Evolutionary conservation across 2,113 vertebrate genomes (phyloP), one percentile per base, ranked within the genome.

Genomic region (Syngnathus scovelli): DNA sequence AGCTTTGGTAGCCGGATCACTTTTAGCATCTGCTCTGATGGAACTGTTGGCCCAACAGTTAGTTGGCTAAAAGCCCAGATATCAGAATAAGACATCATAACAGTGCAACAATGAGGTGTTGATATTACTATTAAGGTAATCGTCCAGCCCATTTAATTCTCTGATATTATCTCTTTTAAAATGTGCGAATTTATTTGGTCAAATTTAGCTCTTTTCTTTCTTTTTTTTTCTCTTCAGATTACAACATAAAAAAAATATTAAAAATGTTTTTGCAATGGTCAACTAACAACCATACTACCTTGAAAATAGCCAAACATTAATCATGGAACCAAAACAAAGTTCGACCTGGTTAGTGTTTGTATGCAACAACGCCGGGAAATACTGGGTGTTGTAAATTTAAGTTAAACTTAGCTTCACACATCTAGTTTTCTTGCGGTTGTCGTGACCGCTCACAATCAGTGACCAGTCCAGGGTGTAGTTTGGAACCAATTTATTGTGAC

Each of bases 61-160:
- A 64, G 56, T 70, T 80, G 77, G 75, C 68, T 55, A n/a, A 33
- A 75, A 49, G 63, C 77, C 75, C 70, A 76, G 66, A 76, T 74
- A 54, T 52, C 41, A 7, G 46, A 58, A 23, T 37, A 9, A 33
- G 27, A 33, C 3, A 33, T 33, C 27, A 33, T 33, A 33, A 33
- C 27, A 33, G 3, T 33, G 27, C 27, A 33, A 33, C 27, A 33
- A 33, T 33, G 27, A 33, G 27, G 27, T 33, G 27, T 33, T 33
- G 27, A 33, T 33, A 33, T 33, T 33, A 33, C 27, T 33, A 33
- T 33, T 33, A 33, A 33, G 27, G 27, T 33, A 33, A 33, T 33
- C 27, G 27, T 33, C 27, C 27, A 3, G 27, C 27, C 27, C 27
- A 33, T 33, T 33, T 33, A 33, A 33, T 33, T 33, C 27, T 33